Evolutionary conservation across 1,140 invertebrate species (phyloP).

Genomic region (Solenopsis fugax): DNA sequence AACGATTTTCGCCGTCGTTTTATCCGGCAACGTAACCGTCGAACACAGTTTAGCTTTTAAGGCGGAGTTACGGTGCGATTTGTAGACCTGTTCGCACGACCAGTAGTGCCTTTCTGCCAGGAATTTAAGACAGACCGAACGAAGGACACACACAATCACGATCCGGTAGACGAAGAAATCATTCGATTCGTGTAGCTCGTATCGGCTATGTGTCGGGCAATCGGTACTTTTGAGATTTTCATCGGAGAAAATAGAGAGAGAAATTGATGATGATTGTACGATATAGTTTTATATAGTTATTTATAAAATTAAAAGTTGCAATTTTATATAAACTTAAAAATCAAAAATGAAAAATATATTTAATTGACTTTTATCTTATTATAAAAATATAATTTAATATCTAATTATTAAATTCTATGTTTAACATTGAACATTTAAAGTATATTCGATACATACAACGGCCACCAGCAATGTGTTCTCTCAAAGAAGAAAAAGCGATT

Average conservation of each 20-base stretch:
- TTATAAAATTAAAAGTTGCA: background rate
- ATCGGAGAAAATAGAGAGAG: conserved; percentile 6
- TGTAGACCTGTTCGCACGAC: conserved; percentile 23
- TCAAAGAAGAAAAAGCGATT: background rate
- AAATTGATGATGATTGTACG: conserved; percentile 11
- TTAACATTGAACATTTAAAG: background rate
- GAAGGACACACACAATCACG: background rate
- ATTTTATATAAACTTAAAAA: background rate
- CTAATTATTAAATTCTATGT: background rate
- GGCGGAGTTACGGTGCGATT: conserved; percentile 26
- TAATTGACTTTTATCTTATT: background rate
- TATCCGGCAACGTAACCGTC: conserved; percentile 45
- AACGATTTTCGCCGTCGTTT: conserved; percentile 71
- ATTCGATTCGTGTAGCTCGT: conserved; percentile 10
- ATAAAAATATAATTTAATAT: conserved; percentile 13
- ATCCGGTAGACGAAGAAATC: conserved; percentile 22
- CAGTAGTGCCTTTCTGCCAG: conserved; percentile 22
- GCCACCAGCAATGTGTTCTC: background rate
- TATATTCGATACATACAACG: background rate
- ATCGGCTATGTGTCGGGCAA: background rate
- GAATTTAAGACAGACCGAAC: conserved; percentile 27
- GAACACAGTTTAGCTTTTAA: conserved; percentile 80
- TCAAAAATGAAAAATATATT: background rate
- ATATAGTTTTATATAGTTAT: background rate
- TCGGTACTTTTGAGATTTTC: conserved; percentile 43